These are phyloP conservation scores for Camelus bactrianus DNA, from an alignment of 2,113 vertebrate genomes.

Conservation along the genomic window DNA sequence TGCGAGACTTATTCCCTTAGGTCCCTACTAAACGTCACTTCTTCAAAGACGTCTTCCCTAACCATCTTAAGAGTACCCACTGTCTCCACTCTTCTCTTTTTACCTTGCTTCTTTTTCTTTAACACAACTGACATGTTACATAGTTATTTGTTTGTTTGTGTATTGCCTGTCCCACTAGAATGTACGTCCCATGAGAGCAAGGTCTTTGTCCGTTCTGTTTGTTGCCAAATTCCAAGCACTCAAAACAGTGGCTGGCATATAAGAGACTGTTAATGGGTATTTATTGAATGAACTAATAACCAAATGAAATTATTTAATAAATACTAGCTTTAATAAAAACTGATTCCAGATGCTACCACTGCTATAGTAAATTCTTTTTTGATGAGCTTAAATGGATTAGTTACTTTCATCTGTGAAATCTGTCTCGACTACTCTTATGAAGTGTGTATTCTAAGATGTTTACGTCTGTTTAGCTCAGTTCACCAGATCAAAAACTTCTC, in stretches of 20 bases:
- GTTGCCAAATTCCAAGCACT: not conserved
- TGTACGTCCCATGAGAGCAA: not conserved
- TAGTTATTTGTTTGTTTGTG: not conserved
- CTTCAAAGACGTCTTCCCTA: not conserved
- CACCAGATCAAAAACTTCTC: constrained; percentile 4
- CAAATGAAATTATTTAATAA: constrained; percentile 15
- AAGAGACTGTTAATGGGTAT: not conserved
- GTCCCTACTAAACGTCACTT: not conserved
- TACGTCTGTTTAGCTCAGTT: not conserved
- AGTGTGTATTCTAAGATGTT: not conserved
- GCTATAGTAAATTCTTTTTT: not conserved
- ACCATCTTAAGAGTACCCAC: not conserved
- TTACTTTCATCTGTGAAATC: not conserved
- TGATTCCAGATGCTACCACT: not conserved
- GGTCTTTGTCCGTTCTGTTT: not conserved
- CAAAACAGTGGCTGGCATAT: not conserved
- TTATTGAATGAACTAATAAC: constrained; percentile 15
- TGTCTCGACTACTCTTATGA: not conserved
- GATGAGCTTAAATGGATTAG: not conserved
- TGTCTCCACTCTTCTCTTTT: not conserved
- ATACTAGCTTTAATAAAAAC: constrained; percentile 27
- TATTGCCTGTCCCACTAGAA: not conserved
- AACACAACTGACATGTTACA: not conserved
- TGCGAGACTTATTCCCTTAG: not conserved
- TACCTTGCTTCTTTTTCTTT: constrained; percentile 11